Evolutionary conservation across 2,888 invertebrate species (phyloP).

Genomic region (Subacronicta megacephala): DNA sequence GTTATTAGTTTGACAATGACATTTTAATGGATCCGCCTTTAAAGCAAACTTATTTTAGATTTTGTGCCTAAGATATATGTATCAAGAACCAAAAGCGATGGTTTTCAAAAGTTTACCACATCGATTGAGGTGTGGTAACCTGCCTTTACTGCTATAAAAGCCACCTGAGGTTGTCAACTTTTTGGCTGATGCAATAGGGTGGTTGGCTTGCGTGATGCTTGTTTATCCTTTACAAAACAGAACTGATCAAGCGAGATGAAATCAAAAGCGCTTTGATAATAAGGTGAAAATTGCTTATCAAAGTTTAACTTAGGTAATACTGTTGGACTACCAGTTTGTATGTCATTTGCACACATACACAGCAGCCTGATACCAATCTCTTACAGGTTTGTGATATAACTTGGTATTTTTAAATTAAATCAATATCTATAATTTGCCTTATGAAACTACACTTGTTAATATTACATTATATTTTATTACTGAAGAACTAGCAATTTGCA

Average conservation of each 20-base stretch:
- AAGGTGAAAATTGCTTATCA: conserved; percentile 61
- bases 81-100: conserved; percentile 44
- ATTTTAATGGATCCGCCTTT: conserved; percentile 34
- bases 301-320: conserved; percentile 35
- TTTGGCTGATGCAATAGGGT: conserved; percentile 85
- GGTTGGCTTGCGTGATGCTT: conserved; percentile 74
- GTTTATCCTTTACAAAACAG: conserved; percentile 65
- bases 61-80: conserved; percentile 30
- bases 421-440: conserved; percentile 18
- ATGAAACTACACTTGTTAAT: conserved; percentile 21
- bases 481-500: conserved; percentile 17
- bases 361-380: conserved; percentile 37
- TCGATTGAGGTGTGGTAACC: conserved; percentile 69
- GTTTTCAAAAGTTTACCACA: conserved; percentile 59
- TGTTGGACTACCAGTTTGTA: conserved; percentile 50
- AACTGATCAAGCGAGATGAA: conserved; percentile 62
- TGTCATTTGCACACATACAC: conserved; percentile 38
- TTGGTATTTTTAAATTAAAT: conserved; percentile 36
- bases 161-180: conserved; percentile 73
- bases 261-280: conserved; percentile 58
- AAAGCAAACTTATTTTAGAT: conserved; percentile 22
- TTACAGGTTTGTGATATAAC: conserved; percentile 47
- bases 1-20: conserved; percentile 49
- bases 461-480: conserved; percentile 27
- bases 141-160: conserved; percentile 67